phyloP scores from a whole-genome alignment of 2,797 vertebrate species.

The Cirrhinus molitorella region DNA sequence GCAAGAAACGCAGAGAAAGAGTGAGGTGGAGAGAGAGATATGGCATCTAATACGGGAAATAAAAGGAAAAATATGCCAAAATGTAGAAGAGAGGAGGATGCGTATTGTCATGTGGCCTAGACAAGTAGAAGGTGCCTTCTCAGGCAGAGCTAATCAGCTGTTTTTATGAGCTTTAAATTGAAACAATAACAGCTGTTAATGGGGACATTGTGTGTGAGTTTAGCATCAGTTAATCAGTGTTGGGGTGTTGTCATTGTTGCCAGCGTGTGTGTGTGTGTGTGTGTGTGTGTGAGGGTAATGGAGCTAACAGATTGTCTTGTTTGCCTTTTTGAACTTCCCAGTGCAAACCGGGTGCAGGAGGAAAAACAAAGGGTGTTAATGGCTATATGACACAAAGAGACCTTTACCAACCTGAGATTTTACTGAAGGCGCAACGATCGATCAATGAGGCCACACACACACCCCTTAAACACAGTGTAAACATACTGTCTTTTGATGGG shows the following conservation, averaged over 20 bases:
- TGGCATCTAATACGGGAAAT: background rate
- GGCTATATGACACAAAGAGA: conserved; percentile 94
- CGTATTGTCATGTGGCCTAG: conserved; percentile 61
- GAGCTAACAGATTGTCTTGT: conserved; percentile 85
- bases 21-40: background rate
- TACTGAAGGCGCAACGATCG: conserved; percentile 89
- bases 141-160: conserved; percentile 81
- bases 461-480: conserved; percentile 60
- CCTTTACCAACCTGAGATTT: conserved; percentile 92
- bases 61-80: conserved; percentile 7
- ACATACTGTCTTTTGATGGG: background rate
- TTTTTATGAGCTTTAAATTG: conserved; percentile 78
- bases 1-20: conserved; percentile 70
- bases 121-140: conserved; percentile 72
- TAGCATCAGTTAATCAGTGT: conserved; percentile 43
- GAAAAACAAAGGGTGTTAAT: conserved; percentile 98
- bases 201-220: conserved; percentile 45
- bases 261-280: conserved; percentile 56
- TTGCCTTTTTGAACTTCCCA: conserved; percentile 89
- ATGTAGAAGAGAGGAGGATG: conserved; percentile 44
- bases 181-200: conserved; percentile 69
- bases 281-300: conserved; percentile 34
- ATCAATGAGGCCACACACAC: conserved; percentile 79
- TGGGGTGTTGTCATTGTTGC: conserved; percentile 36
- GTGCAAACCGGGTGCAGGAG: conserved; percentile 83